Base-by-base conservation (phyloP, 2,113 vertebrate genomes). In the Macquaria australasica region DNA sequence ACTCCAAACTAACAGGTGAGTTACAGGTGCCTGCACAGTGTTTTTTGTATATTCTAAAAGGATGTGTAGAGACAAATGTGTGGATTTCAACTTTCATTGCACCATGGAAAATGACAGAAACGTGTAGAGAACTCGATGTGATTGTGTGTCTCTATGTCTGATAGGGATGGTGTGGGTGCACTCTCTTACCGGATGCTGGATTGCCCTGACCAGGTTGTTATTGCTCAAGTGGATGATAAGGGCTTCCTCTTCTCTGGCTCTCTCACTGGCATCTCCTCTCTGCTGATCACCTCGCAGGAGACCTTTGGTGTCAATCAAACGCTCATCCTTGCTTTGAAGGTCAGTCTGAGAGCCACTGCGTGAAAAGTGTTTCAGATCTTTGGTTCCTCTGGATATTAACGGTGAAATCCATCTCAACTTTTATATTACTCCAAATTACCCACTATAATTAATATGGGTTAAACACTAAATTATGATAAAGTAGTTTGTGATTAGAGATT, bases 271-370 rank as follows among this genome's bases (percentile, higher is more conserved):
- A 92, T 87, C 0, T 97, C 97, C 23, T 96, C 95, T 0, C 87
- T 99, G 4, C 96, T 97, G 92, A 94, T 99, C 76, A 96, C 94
- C 68, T 97, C 97, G 0, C 97, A 97, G 20, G 98, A 99, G 85
- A 83, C 94, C 23, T 95, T 96, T 51, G 95, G 96, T 71, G 90
- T 96, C 93, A 96, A 96, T 92, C 96, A 96, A 87, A 96, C 95
- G 31, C 85, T 96, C 86, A 93, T 96, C 73, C 84, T 96, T 18
- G 93, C 95, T 69, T 93, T 96, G 55, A 96, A 96, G 95, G 96
- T 96, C 85, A 89, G 91, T 72, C 50, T 34, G 39, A 79, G n/a
- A 70, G 58, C 25, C 1, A 6, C 66, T 37, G 37, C 4, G 1
- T 77, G 7, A 58, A 67, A 79, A 16, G 1, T 20, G 31, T 43